Evolutionary conservation across 2,797 vertebrate species (phyloP).

Genomic region (Parambassis ranga): DNA sequence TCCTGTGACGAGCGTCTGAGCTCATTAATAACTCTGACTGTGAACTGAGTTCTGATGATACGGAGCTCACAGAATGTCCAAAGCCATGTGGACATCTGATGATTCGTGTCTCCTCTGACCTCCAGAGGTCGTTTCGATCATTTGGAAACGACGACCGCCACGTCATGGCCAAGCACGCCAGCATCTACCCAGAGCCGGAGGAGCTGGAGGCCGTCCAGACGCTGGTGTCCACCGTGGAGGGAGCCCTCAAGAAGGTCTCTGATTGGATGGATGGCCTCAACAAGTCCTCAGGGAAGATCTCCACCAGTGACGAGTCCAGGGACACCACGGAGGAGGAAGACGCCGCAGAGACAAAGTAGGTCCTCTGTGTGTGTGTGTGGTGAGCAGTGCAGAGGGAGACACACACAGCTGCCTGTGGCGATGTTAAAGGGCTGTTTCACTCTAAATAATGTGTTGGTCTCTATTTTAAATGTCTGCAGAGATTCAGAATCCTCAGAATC

Average conservation of each 20-base stretch:
- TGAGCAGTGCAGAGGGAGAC: fast-evolving
- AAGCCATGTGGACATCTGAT: too few species aligned
- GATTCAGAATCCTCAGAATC: too few species aligned
- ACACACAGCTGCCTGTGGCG: too few species aligned
- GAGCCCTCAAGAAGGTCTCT: conserved; percentile 92
- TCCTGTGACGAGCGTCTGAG: conserved; percentile 15
- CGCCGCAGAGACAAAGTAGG: conserved; percentile 42
- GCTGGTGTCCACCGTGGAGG: conserved; percentile 91
- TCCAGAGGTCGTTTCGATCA: conserved; percentile 89
- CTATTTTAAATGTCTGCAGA: too few species aligned
- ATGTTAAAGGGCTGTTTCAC: too few species aligned
- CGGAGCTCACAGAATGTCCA: too few species aligned
- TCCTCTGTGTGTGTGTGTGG: not conserved
- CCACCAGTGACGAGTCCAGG: conserved; percentile 53
- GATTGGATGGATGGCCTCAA: conserved; percentile 90
- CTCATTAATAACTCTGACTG: too few species aligned
- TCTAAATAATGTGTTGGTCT: too few species aligned
- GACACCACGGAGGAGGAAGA: conserved; percentile 10
- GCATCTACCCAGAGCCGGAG: conserved; percentile 89
- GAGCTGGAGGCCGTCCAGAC: conserved; percentile 92
- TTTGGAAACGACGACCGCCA: conserved; percentile 93
- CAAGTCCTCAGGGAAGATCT: conserved; percentile 54
- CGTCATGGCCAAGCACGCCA: conserved; percentile 93
- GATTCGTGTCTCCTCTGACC: not conserved
- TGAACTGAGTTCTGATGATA: too few species aligned